A percentile compares a stretch with the other conserved stretches of the same genome.
Conservation (phyloP, 2,888 invertebrate genomes). For the Drosophila nr. fundita region DNA sequence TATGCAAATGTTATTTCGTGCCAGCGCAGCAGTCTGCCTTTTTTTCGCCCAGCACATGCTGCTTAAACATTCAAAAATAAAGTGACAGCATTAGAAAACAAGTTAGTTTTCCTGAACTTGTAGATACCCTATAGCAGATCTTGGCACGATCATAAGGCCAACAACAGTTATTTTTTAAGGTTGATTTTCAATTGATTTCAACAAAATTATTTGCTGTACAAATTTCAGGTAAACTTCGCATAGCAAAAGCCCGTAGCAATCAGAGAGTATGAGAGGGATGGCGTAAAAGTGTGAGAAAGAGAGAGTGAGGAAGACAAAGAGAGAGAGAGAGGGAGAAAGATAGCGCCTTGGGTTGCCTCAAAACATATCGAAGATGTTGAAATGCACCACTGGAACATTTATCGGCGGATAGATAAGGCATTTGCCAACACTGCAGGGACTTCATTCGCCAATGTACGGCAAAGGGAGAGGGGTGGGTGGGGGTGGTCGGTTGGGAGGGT, state of each 20-base stretch:
- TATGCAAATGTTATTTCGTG: slow-evolving; percentile 77
- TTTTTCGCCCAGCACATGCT: slow-evolving; percentile 21
- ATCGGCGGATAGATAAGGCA: slow-evolving; percentile 34
- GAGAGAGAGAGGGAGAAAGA: neutral
- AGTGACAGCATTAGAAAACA: neutral
- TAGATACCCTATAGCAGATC: neutral
- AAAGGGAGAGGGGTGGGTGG: neutral
- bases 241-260: neutral
- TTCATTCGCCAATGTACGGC: neutral
- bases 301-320: neutral
- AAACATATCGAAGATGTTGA: slow-evolving; percentile 39
- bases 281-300: no score
- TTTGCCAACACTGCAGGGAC: slow-evolving; percentile 11
- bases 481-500: neutral
- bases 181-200: neutral
- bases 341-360: neutral
- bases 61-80: slow-evolving; percentile 18
- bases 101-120: neutral
- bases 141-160: neutral
- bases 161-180: neutral
- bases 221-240: neutral
- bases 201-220: neutral
- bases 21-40: slow-evolving; percentile 37
- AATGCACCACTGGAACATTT: slow-evolving; percentile 46
- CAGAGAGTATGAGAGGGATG: neutral